Conservation (phyloP, 2,888 invertebrate species). For the Craniophora ligustri region DNA sequence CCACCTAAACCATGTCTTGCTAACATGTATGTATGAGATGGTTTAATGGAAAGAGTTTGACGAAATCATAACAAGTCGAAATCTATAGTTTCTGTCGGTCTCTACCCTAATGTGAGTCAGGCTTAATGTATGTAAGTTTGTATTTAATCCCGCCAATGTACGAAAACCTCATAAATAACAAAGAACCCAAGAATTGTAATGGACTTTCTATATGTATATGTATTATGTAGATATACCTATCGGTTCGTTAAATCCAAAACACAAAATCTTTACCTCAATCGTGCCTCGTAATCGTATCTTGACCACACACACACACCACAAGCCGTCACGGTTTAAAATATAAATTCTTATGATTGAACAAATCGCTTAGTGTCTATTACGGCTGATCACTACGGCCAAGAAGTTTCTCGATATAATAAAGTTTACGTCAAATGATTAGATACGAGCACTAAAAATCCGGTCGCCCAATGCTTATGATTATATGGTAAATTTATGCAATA, state of each 20-base stretch:
- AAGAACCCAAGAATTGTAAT: too few species aligned
- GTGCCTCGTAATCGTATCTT: conserved; percentile 42
- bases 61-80: too few species aligned
- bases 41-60: too few species aligned
- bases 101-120: too few species aligned
- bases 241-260: neutral
- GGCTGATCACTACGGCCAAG: conserved; percentile 28
- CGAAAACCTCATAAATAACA: too few species aligned
- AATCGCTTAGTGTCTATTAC: conserved; percentile 47
- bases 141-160: too few species aligned
- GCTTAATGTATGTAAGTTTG: too few species aligned
- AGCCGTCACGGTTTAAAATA: conserved; percentile 32
- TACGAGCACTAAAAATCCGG: conserved; percentile 33
- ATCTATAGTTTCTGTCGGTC: too few species aligned
- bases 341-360: conserved; percentile 44
- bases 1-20: neutral
- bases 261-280: conserved; percentile 12
- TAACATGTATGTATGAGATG: neutral
- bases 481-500: conserved; percentile 54
- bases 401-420: conserved; percentile 33
- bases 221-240: too few species aligned
- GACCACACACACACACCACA: conserved; percentile 44
- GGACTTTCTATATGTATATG: too few species aligned
- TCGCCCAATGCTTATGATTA: conserved; percentile 38
- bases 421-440: conserved; percentile 37